Evolutionary conservation across 2,888 invertebrate species (phyloP).

Genomic region (Acleris literana): DNA sequence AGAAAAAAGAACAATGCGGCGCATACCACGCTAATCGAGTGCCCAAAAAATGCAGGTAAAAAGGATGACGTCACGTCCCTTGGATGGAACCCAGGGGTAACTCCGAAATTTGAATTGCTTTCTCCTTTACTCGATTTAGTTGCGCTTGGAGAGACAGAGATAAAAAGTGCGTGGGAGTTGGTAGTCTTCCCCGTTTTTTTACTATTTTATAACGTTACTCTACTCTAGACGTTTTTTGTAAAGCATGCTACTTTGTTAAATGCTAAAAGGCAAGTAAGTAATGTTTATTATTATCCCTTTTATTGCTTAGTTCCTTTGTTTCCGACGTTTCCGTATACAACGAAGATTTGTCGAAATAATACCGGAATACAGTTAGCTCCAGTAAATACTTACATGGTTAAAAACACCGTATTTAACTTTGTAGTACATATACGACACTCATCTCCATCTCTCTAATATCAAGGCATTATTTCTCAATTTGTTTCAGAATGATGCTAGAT

Average conservation of each 20-base stretch:
- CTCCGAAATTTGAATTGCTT: neutral
- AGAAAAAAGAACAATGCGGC: slow-evolving; percentile 44
- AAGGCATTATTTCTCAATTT: too few species aligned
- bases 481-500: too few species aligned
- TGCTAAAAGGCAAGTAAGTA: neutral
- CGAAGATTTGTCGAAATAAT: too few species aligned
- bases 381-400: too few species aligned
- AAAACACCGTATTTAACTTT: too few species aligned
- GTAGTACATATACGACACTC: too few species aligned
- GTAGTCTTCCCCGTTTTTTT: slow-evolving; percentile 29
- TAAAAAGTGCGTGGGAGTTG: neutral
- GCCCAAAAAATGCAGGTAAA: slow-evolving; percentile 48
- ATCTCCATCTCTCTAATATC: too few species aligned
- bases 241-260: too few species aligned
- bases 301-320: too few species aligned
- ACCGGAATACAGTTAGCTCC: too few species aligned
- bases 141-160: neutral
- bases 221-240: neutral
- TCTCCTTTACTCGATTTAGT: neutral
- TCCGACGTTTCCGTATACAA: too few species aligned
- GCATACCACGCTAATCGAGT: slow-evolving; percentile 57
- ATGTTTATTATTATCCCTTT: too few species aligned
- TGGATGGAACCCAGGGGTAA: neutral
- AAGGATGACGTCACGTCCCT: slow-evolving; percentile 7
- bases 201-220: neutral